Conservation (phyloP, 2,113 vertebrate species). For the Eulemur macaco region DNA sequence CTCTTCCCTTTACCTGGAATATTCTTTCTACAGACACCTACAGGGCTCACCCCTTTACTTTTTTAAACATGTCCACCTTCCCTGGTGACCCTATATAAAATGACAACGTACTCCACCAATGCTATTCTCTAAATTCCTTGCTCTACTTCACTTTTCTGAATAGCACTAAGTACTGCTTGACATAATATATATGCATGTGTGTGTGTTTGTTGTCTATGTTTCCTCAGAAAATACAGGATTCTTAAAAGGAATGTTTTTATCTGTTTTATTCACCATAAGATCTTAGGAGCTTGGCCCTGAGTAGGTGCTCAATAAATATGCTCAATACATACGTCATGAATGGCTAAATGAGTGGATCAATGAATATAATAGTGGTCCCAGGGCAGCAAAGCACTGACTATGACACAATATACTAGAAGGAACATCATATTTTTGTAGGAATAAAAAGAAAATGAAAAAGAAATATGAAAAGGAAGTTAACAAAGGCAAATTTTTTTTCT, state of each 20-base stretch:
- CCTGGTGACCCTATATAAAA: not conserved
- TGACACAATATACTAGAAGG: not conserved
- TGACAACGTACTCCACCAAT: too few species aligned
- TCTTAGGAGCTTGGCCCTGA: not conserved
- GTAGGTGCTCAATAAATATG: not conserved
- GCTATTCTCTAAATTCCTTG: not conserved
- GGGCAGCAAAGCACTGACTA: not conserved
- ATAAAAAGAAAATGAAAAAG: not conserved
- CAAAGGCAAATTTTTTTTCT: not conserved
- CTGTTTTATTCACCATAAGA: not conserved
- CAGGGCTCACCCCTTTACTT: not conserved
- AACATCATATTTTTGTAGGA: not conserved
- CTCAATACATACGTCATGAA: not conserved
- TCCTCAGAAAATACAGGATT: not conserved
- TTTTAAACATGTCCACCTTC: not conserved
- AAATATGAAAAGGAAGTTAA: not conserved
- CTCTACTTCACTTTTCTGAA: not conserved
- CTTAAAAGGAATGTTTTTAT: not conserved
- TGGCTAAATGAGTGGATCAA: not conserved
- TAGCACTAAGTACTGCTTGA: not conserved
- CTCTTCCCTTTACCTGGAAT: not conserved
- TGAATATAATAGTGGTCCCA: not conserved
- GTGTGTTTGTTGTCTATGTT: not conserved
- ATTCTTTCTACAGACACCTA: not conserved
- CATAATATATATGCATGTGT: not conserved